Conservation (phyloP, 1,140 invertebrate species). For the Procambarus clarkii region DNA sequence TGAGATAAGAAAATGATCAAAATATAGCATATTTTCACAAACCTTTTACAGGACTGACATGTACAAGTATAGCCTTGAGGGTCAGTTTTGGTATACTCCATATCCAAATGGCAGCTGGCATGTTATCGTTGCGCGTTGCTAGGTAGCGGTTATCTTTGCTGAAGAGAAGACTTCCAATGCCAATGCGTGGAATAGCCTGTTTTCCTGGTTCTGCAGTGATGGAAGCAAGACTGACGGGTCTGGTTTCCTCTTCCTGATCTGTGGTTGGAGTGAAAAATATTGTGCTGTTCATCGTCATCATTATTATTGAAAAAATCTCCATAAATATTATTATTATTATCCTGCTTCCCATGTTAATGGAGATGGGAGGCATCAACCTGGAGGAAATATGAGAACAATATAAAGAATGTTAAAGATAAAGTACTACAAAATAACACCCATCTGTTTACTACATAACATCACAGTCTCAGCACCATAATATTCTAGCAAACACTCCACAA, state of each 20-base stretch:
- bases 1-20: too few species aligned
- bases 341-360: too few species aligned
- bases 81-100: constrained; percentile 44
- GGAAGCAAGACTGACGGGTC: constrained; percentile 51
- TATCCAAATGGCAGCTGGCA: constrained; percentile 60
- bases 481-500: too few species aligned
- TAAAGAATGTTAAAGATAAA: too few species aligned
- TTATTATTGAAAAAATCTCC: neutral
- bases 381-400: too few species aligned
- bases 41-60: constrained; percentile 55
- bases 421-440: too few species aligned
- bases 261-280: neutral
- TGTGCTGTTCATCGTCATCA: neutral
- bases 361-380: too few species aligned
- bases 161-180: constrained; percentile 75
- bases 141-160: constrained; percentile 76
- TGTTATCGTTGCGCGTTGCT: constrained; percentile 72
- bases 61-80: constrained; percentile 58
- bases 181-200: constrained; percentile 75
- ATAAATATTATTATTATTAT: neutral
- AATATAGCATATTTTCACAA: neutral
- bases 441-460: too few species aligned
- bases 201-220: neutral
- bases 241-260: constrained; percentile 42
- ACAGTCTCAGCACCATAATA: too few species aligned